A percentile compares a stretch with the other conserved stretches of the same genome.
Evolutionary conservation across 2,797 vertebrate genomes (phyloP).

Genomic region (Rhinoraja longicauda): DNA sequence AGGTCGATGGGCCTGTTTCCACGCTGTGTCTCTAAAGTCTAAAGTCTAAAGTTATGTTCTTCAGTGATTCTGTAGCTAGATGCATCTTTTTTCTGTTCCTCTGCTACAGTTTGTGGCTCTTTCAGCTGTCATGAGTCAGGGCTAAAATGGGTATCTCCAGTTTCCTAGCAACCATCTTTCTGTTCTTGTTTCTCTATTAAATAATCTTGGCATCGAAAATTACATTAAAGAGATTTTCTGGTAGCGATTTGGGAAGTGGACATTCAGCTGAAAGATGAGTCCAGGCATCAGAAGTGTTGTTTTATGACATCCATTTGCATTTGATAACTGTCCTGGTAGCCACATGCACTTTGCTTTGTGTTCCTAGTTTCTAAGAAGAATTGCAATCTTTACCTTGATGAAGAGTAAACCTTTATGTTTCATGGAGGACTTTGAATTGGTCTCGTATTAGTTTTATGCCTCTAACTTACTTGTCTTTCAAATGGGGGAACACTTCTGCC

Average conservation of each 20-base stretch:
- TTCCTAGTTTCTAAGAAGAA: neutral
- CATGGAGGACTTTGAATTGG: neutral
- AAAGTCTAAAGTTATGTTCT: too few species aligned
- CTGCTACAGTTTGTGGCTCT: neutral
- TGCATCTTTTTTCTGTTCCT: neutral
- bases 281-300: neutral
- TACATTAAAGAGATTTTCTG: neutral
- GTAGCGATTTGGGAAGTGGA: neutral
- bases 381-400: neutral
- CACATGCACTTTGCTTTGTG: neutral
- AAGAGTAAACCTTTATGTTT: neutral
- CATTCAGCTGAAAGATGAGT: neutral
- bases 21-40: too few species aligned
- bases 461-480: neutral
- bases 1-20: too few species aligned
- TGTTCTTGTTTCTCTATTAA: constrained; percentile 1
- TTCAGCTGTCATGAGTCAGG: neutral
- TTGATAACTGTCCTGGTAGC: neutral
- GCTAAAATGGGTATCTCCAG: neutral
- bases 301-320: neutral
- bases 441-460: neutral
- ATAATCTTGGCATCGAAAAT: neutral
- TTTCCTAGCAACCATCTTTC: constrained; percentile 8
- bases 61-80: neutral
- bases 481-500: neutral